Evolutionary conservation across 2,888 invertebrate species (phyloP).

Genomic region (Magallana nippona): DNA sequence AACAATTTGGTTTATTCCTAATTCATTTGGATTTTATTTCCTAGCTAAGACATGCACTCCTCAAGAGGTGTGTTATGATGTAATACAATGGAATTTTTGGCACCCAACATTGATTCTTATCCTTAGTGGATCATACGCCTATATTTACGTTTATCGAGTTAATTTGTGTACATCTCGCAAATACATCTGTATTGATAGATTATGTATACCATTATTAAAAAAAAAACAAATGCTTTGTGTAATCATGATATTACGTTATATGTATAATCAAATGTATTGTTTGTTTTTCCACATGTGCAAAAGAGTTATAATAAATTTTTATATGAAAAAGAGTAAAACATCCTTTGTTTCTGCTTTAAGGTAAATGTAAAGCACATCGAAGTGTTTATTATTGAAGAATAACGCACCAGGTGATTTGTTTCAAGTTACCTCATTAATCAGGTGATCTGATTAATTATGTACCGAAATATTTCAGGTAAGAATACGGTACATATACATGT

Average conservation of each 20-base stretch:
- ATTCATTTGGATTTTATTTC: background rate
- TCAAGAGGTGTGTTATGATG: too few species aligned
- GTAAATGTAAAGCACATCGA: background rate
- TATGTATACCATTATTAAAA: too few species aligned
- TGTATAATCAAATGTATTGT: constrained; percentile 20
- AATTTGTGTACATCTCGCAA: background rate
- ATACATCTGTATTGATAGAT: background rate
- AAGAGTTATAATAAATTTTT: constrained; percentile 21
- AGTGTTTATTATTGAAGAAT: too few species aligned
- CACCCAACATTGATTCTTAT: background rate
- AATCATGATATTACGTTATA: background rate
- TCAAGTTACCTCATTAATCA: too few species aligned
- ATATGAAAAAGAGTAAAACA: background rate
- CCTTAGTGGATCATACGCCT: background rate
- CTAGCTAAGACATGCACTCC: too few species aligned
- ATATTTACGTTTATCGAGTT: background rate
- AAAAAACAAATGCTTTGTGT: background rate
- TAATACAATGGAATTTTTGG: too few species aligned
- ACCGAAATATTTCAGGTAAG: too few species aligned
- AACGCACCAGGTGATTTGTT: too few species aligned
- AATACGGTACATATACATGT: too few species aligned
- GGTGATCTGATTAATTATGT: too few species aligned
- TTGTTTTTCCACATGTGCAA: background rate
- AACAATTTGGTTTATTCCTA: constrained; percentile 6
- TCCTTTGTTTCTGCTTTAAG: background rate